A percentile compares a stretch with the other conserved stretches of the same genome.
These are phyloP conservation scores for Adelphocoris suturalis DNA, from an alignment of 2,888 invertebrate genomes.

Conservation along the genomic window DNA sequence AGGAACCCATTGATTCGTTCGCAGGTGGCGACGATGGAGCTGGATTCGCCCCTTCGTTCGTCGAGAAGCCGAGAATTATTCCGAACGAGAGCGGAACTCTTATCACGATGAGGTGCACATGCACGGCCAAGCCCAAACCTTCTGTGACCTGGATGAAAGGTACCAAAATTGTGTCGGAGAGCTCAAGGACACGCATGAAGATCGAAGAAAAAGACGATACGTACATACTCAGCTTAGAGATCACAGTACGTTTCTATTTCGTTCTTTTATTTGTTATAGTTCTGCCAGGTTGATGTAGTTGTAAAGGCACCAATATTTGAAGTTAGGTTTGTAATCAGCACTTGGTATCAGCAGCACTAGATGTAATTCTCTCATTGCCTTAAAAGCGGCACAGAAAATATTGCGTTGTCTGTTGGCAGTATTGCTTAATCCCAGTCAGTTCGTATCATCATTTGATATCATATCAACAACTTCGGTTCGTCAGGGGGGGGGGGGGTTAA, in stretches of 20 bases:
- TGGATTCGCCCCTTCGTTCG: constrained; percentile 97
- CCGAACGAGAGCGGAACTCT: constrained; percentile 98
- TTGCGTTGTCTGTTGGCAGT: too few species aligned
- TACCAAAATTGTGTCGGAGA: constrained; percentile 90
- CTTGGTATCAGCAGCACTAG: too few species aligned
- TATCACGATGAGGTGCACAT: constrained; percentile 97
- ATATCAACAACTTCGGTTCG: too few species aligned
- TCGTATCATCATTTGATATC: too few species aligned
- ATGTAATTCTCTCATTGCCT: too few species aligned
- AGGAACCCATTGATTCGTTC: constrained; percentile 35
- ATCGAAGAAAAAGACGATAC: constrained; percentile 89
- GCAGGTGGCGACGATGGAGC: constrained; percentile 93
- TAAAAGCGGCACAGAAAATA: too few species aligned
- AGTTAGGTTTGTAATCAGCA: too few species aligned
- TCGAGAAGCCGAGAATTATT: constrained; percentile 99
- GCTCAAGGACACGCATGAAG: constrained; percentile 90
- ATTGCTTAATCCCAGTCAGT: too few species aligned
- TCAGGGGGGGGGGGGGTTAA: too few species aligned
- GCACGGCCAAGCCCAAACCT: constrained; percentile 96
- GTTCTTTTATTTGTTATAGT: too few species aligned
- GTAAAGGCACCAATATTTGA: too few species aligned
- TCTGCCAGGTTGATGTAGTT: too few species aligned
- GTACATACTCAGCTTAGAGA: constrained; percentile 91
- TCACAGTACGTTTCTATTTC: constrained; percentile 82
- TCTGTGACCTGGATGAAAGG: constrained; percentile 97